These are phyloP conservation scores for Drosophila quadrilineata DNA, from an alignment of 1,140 invertebrate species.

Conservation along the genomic window DNA sequence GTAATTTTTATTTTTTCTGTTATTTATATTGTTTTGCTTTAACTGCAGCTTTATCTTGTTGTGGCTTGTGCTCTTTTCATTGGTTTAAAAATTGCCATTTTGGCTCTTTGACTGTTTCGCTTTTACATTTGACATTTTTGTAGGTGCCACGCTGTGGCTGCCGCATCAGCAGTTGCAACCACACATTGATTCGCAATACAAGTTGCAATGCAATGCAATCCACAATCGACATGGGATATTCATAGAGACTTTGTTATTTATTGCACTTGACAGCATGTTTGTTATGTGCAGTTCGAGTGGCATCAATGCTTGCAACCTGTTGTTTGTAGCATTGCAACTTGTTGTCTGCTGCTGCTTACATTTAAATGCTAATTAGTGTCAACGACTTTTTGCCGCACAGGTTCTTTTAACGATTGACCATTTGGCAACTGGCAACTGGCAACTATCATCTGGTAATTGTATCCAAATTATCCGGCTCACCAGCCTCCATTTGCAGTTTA, in stretches of 20 bases:
- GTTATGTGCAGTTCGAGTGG: conserved; percentile 49
- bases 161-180: conserved; percentile 16
- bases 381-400: conserved; percentile 45
- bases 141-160: conserved; percentile 20
- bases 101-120: conserved; percentile 39
- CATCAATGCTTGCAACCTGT: conserved; percentile 30
- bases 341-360: conserved; percentile 29
- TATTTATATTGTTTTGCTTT: too few species aligned
- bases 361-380: conserved; percentile 75
- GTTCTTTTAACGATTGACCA: conserved; percentile 39
- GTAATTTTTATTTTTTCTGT: conserved; percentile 36
- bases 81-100: conserved; percentile 27
- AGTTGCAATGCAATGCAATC: conserved; percentile 29
- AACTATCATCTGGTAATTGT: not conserved
- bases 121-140: conserved; percentile 74
- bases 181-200: conserved; percentile 38
- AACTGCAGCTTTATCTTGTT: too few species aligned
- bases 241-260: conserved; percentile 65
- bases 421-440: conserved; percentile 57
- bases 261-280: conserved; percentile 47
- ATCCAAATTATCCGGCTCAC: not conserved
- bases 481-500: not conserved
- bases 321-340: conserved; percentile 1
- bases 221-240: conserved; percentile 41
- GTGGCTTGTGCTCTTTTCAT: conserved; percentile 2